Conservation (phyloP, 2,797 vertebrate genomes). For the Gobionotothen gibberifrons region DNA sequence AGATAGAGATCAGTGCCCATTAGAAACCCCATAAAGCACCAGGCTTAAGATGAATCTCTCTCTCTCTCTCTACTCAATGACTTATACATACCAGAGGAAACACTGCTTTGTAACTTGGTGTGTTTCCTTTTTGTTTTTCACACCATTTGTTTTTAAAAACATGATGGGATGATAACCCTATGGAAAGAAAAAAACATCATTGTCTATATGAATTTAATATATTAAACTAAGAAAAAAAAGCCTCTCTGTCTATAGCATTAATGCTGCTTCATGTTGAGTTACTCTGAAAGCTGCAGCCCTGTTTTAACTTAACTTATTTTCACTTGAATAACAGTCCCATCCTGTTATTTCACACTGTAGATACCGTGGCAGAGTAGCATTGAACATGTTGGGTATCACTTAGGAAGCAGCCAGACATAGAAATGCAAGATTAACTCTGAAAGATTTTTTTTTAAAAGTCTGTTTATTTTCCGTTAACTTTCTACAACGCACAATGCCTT, state of each 20-base stretch:
- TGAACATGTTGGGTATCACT: no score
- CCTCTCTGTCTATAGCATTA: no score
- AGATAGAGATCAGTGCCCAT: slow-evolving; percentile 77
- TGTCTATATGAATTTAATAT: slow-evolving; percentile 11
- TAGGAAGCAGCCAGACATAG: neutral
- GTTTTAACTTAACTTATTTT: neutral
- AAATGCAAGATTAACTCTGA: no score
- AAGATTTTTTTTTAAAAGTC: no score
- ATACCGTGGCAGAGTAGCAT: neutral
- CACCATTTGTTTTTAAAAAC: slow-evolving; percentile 24
- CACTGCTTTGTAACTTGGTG: slow-evolving; percentile 26
- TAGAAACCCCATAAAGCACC: slow-evolving; percentile 73
- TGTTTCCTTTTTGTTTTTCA: slow-evolving; percentile 28
- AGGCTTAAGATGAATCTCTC: slow-evolving; percentile 64
- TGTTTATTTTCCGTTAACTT: no score
- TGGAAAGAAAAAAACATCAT: neutral
- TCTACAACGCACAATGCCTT: no score
- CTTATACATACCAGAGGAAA: slow-evolving; percentile 30
- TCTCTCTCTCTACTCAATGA: slow-evolving; percentile 32
- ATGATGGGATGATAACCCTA: slow-evolving; percentile 4
- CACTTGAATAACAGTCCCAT: neutral
- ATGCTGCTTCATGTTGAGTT: neutral
- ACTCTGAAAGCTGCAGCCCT: neutral
- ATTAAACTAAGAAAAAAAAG: neutral
- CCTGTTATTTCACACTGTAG: neutral